phyloP scores from a whole-genome alignment of 2,113 vertebrate genomes.

The Corythaeola cristata region DNA sequence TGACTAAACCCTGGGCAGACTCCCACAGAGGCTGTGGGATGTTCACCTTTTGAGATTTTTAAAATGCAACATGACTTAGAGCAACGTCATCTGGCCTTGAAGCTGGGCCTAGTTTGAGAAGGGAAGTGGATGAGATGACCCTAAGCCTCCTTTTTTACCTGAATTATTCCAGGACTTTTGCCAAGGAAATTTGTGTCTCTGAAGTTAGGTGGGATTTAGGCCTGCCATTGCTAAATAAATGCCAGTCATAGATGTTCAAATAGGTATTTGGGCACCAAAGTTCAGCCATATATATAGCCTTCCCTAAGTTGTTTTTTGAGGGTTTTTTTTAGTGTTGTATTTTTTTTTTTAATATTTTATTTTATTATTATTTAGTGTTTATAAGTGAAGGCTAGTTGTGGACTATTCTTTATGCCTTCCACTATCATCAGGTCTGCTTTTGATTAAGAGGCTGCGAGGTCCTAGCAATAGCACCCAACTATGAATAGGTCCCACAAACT shows the following conservation, averaged over 20 bases:
- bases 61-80: background rate
- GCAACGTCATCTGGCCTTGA: background rate
- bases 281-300: background rate
- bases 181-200: background rate
- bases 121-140: fast-evolving
- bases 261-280: background rate
- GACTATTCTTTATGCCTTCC: background rate
- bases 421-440: background rate
- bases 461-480: background rate
- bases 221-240: background rate
- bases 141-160: background rate
- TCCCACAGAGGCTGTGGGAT: background rate
- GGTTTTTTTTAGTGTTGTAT: too few relatives aligned
- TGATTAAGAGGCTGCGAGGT: background rate
- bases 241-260: background rate
- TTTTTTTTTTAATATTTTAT: too few relatives aligned
- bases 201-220: background rate
- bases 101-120: background rate
- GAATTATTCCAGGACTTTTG: background rate
- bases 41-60: background rate
- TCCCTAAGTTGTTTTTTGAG: too few relatives aligned
- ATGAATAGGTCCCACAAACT: background rate
- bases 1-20: background rate
- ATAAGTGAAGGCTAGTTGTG: background rate
- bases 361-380: background rate